A percentile compares a stretch with the other conserved stretches of the same genome.
phyloP scores from a whole-genome alignment of 2,797 vertebrate species.

The Lutjanus argentimaculatus region DNA sequence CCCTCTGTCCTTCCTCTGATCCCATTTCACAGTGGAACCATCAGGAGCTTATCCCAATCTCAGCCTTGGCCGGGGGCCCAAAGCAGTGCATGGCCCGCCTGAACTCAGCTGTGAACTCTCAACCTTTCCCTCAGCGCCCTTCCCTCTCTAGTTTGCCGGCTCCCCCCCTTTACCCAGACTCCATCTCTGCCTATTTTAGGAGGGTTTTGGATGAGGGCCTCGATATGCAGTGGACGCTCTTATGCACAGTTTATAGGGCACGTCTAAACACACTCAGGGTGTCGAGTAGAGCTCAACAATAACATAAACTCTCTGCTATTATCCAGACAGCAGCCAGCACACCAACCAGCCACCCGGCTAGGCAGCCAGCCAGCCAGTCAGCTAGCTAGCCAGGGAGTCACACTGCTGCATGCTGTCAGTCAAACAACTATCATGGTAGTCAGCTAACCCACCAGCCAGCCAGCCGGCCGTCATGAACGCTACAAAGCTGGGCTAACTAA shows the following conservation, averaged over 20 bases:
- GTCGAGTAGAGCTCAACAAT: conserved; percentile 67
- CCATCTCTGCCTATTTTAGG: conserved; percentile 69
- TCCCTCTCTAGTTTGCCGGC: conserved; percentile 54
- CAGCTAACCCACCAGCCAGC: conserved; percentile 25
- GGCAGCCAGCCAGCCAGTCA: conserved; percentile 38
- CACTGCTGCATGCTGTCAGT: conserved; percentile 46
- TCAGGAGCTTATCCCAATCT: conserved; percentile 82
- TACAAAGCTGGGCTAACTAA: conserved; percentile 40
- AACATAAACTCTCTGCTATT: conserved; percentile 70
- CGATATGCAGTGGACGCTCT: conserved; percentile 63
- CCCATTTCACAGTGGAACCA: conserved; percentile 82
- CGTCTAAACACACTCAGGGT: conserved; percentile 69
- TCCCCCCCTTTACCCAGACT: conserved; percentile 42
- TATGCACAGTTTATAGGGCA: conserved; percentile 73
- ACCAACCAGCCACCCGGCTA: conserved; percentile 44
- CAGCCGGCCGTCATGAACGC: conserved; percentile 17
- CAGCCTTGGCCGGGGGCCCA: conserved; percentile 73
- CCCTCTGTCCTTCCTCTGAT: conserved; percentile 77
- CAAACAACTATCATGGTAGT: conserved; percentile 37
- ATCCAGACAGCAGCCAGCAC: conserved; percentile 52
- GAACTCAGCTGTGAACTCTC: conserved; percentile 80
- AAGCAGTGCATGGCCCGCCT: conserved; percentile 65
- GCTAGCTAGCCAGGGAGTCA: conserved; percentile 40
- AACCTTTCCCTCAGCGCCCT: conserved; percentile 70
- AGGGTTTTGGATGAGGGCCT: conserved; percentile 55